Conservation (phyloP, 2,797 vertebrate species). For the Squalus acanthias region DNA sequence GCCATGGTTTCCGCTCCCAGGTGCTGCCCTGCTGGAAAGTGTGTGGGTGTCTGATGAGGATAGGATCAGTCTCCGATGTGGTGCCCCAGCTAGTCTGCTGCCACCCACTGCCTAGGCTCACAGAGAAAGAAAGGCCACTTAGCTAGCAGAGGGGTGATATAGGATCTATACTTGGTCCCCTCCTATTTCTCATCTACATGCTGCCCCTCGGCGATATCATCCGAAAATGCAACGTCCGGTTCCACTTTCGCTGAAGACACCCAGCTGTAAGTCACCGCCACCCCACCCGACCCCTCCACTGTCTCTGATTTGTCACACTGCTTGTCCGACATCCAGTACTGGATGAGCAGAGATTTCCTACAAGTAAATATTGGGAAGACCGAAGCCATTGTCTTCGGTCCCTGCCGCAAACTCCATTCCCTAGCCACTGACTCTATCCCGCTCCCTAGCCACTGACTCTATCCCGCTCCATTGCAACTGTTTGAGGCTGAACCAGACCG, state of each 20-base stretch:
- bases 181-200: background rate
- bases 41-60: background rate
- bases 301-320: background rate
- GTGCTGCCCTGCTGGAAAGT: background rate
- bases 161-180: background rate
- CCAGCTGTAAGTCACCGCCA: too few relatives aligned
- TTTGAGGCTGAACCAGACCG: background rate
- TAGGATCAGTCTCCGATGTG: background rate
- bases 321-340: background rate
- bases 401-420: background rate
- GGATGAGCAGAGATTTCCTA: background rate
- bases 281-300: background rate
- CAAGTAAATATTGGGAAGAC: background rate
- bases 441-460: background rate
- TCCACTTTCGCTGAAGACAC: background rate
- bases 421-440: background rate
- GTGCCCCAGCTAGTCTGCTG: background rate
- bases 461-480: background rate
- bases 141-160: background rate
- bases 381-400: background rate
- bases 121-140: background rate
- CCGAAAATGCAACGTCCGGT: background rate
- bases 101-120: background rate
- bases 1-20: background rate
- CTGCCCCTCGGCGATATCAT: background rate